phyloP scores from a whole-genome alignment of 2,888 invertebrate species.

The Tipula vernalis region DNA sequence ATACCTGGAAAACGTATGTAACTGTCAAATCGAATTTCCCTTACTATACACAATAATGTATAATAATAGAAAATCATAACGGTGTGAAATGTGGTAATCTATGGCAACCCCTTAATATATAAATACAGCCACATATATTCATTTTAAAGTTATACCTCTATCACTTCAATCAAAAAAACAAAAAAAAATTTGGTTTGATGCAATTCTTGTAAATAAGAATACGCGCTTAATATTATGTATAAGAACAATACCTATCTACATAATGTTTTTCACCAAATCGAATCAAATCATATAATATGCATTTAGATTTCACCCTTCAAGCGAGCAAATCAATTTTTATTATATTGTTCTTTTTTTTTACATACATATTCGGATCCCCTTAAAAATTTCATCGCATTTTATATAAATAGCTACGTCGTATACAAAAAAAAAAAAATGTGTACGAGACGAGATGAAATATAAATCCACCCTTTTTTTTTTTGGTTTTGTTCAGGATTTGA shows the following conservation, averaged over 20 bases:
- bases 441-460: neutral
- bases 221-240: neutral
- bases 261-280: slow-evolving; percentile 4
- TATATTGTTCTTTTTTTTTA: neutral
- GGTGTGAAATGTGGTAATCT: slow-evolving; percentile 8
- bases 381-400: neutral
- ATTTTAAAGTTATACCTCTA: neutral
- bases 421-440: neutral
- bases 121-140: neutral
- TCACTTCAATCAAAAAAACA: slow-evolving; percentile 6
- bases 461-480: neutral
- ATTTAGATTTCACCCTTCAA: neutral
- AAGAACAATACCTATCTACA: neutral
- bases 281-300: slow-evolving; percentile 4
- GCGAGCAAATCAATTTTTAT: neutral
- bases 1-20: neutral
- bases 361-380: neutral
- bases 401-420: neutral
- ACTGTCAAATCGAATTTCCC: neutral
- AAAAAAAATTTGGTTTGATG: neutral
- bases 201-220: neutral
- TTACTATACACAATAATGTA: neutral
- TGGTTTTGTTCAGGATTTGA: neutral
- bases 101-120: neutral
- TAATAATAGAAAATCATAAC: slow-evolving; percentile 7